Conservation (phyloP, 2,797 vertebrate genomes). For the Tinamus major region DNA sequence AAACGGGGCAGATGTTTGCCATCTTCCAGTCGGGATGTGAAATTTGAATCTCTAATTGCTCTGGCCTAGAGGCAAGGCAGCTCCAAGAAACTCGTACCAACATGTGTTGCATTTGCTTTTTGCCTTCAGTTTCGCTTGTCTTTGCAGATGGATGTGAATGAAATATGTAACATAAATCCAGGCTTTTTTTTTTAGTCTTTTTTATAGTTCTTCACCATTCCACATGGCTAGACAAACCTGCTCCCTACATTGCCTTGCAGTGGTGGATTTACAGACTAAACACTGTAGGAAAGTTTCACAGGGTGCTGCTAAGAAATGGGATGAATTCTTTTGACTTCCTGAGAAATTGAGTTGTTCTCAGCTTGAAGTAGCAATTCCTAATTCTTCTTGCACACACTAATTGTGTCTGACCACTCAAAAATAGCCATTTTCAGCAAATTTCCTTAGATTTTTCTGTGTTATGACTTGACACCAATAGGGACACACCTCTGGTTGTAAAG, state of each 20-base stretch:
- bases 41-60: not conserved
- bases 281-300: not conserved
- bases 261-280: not conserved
- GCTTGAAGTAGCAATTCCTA: not conserved
- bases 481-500: not conserved
- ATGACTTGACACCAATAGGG: not conserved
- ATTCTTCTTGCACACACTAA: not conserved
- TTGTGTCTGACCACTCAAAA: not conserved
- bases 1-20: not conserved
- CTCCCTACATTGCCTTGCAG: not conserved
- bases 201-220: not conserved
- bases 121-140: not conserved
- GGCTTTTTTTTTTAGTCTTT: not conserved
- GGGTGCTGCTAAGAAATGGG: not conserved
- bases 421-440: not conserved
- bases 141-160: not conserved
- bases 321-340: not conserved
- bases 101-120: rapidly evolving
- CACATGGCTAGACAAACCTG: not conserved
- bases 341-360: not conserved
- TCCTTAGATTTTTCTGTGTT: not conserved
- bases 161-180: not conserved
- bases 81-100: not conserved
- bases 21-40: not conserved
- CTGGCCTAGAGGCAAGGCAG: not conserved